Base-by-base conservation (phyloP, 2,113 vertebrate genomes). In the Lamprologus ornatipinnis region DNA sequence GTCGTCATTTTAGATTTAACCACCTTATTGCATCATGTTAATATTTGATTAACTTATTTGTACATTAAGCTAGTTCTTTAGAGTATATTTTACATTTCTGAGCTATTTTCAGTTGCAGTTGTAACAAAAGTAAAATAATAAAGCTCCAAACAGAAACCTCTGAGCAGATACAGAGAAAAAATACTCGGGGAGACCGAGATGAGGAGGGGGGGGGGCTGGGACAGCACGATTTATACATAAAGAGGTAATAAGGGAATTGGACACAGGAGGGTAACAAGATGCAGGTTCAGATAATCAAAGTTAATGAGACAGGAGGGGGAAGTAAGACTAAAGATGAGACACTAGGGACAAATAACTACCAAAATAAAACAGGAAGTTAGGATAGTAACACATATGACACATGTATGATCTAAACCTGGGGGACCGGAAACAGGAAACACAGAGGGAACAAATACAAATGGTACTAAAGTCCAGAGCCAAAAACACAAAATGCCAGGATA, bases 11-110 rank as follows among this genome's bases (percentile, higher is more conserved):
- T 40, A 40, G 10, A 68, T 68, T 68, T 40, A 68, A 68, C 63
- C 63, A 40, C 19, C 63, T 68, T 23, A 40, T 68, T 68, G 63
- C n/a, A 0, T 68, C 5, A 40, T 2, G 42, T 42, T 23, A 23
- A 40, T 0, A 68, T 40, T 2, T 70, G 5, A 70, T 42, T 23
- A 23, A 0, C n/a, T 4, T 14, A 14, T 42, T 42, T 70, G 9
- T 23, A 70, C 7, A 23, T 70, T 70, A 70, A 2, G n/a, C n/a
- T 42, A 0, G 0, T 70, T 42, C 35, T 0, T 68, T 70, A 42
- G 4, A 40, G n/a, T 0, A 70, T 42, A 70, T 70, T 70, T 70
- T 42, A 70, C 12, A 6, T 70, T 70, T 4, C n/a, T 70, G n/a
- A 26, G 37, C 21, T 15, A 70, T 70, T 45, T 70, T 45, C n/a